Base-by-base conservation (phyloP, 2,888 invertebrate genomes). In the Lutraria lutraria region DNA sequence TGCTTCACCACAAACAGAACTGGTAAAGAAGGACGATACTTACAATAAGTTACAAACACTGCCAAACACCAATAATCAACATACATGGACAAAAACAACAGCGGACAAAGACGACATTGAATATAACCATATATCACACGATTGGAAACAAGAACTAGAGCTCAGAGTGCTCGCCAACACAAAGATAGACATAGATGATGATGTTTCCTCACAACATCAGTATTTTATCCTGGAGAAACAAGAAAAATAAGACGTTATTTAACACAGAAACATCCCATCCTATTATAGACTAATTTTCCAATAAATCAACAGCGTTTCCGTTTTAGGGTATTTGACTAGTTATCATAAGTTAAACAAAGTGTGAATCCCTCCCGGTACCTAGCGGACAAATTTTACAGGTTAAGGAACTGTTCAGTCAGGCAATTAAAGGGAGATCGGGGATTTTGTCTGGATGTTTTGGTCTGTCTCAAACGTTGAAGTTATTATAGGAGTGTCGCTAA, bases 41-140 rank as follows among this genome's bases (percentile, higher is more conserved):
- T n/a, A 68, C 25, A 68, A 68, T 68, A 68, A 21, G 25, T 68
- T n/a, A 68, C 63, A 68, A n/a, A 68, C 63, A 68, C 25, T 68
- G 25, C 63, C 63, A 8, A 68, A 25, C 25, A 68, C n/a, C 25
- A 25, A 25, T 25, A 25, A 8, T 13, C 63, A 68, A 25, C n/a
- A 10, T 10, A 68, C n/a, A 68, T 25, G n/a, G 63, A 25, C 12
- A 68, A 68, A 68, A 68, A 6, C 63, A 6, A 25, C n/a, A 25
- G 63, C 25, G 6, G n/a, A 25, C n/a, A n/a, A 13, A 0, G 25
- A 68, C 25, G 63, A 25, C 12, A 4, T 25, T 4, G 63, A n/a
- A 19, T 63, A 63, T 63, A 63, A 63, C n/a, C 63, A n/a, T 19
- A 21, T 63, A n/a, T 21, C n/a, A 8, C 8, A 1, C 63, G 63